Conservation (phyloP, 1,140 invertebrate genomes). For the Ceratina japonica region DNA sequence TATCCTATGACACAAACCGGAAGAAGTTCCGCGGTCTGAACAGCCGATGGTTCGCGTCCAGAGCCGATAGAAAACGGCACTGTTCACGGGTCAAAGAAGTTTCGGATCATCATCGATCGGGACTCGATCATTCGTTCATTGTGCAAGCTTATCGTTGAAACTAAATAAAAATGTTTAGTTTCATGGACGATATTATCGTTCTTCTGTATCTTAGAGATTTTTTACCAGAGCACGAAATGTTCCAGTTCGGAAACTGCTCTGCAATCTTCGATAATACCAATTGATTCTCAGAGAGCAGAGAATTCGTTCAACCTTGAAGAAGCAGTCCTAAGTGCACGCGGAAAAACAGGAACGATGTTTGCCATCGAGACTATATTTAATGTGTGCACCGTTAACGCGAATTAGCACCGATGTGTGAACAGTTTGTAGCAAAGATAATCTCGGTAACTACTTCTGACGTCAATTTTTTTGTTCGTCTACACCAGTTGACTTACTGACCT, state of each 20-base stretch:
- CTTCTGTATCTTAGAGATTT: too few species aligned
- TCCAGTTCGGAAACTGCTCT: too few species aligned
- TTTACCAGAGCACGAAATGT: too few species aligned
- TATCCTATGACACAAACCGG: conserved; percentile 67
- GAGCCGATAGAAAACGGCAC: conserved; percentile 15
- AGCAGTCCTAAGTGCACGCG: not conserved
- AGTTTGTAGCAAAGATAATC: conserved; percentile 2
- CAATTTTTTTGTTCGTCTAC: conserved; percentile 9
- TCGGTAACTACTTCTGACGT: conserved; percentile 12
- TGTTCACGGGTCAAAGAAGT: conserved; percentile 37
- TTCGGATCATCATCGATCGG: too few species aligned
- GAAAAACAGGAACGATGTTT: not conserved
- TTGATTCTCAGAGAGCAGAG: too few species aligned
- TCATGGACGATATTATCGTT: too few species aligned
- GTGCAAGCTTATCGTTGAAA: too few species aligned
- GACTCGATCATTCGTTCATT: too few species aligned
- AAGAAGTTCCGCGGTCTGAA: conserved; percentile 69
- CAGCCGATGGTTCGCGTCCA: conserved; percentile 56
- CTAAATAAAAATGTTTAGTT: too few species aligned
- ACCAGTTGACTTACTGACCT: conserved; percentile 1
- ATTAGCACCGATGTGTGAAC: conserved; percentile 20
- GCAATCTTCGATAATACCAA: not conserved
- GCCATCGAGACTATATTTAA: not conserved
- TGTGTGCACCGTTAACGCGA: conserved; percentile 8
- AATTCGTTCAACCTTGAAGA: not conserved